These are phyloP conservation scores for Polymixis flavicincta DNA, from an alignment of 2,888 invertebrate genomes.

Conservation along the genomic window DNA sequence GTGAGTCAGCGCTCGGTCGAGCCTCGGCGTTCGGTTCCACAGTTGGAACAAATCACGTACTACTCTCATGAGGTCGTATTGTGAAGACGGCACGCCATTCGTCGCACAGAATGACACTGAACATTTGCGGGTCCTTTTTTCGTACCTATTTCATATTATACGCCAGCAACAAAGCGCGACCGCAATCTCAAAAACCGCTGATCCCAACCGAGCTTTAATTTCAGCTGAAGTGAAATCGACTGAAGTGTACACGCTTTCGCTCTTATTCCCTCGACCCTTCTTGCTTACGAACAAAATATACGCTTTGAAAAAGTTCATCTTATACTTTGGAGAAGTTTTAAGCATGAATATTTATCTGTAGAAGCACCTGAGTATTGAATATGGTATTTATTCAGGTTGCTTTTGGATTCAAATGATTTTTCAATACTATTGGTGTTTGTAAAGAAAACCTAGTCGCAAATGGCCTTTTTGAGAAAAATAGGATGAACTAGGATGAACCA, in stretches of 20 bases:
- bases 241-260: conserved; percentile 87
- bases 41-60: conserved; percentile 48
- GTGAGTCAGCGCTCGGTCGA: background rate
- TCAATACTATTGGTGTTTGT: background rate
- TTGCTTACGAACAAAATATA: conserved; percentile 73
- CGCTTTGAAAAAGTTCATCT: conserved; percentile 72
- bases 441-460: background rate
- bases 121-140: conserved; percentile 64
- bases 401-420: conserved; percentile 9
- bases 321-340: conserved; percentile 67
- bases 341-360: conserved; percentile 71
- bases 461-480: too few species aligned
- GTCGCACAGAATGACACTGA: conserved; percentile 62
- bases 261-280: conserved; percentile 82
- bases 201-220: conserved; percentile 83
- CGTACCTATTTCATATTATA: conserved; percentile 70
- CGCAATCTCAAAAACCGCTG: conserved; percentile 79
- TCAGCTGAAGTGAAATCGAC: conserved; percentile 84
- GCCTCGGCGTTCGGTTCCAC: background rate
- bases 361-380: conserved; percentile 52
- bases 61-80: conserved; percentile 48
- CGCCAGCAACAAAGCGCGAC: conserved; percentile 74
- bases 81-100: conserved; percentile 58
- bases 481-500: too few species aligned
- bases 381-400: conserved; percentile 24